Percentiles rank a stretch among this genome's conserved stretches.
phyloP scores from a whole-genome alignment of 1,140 invertebrate genomes.

The Drosophila funebris region DNA sequence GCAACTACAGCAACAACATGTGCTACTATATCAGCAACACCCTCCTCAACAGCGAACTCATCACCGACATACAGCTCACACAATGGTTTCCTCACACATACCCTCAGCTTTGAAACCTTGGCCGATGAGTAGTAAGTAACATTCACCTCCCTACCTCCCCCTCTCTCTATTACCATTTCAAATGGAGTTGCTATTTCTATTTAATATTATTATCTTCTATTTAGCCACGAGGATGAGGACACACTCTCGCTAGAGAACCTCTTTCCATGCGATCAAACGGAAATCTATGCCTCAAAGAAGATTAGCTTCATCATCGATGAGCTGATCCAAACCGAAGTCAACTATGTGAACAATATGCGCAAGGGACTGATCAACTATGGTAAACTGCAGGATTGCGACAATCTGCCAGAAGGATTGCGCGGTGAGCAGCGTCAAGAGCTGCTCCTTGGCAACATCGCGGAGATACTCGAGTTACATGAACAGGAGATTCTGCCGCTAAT shows the following conservation, averaged over 20 bases:
- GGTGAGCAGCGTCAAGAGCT: slow-evolving; percentile 56
- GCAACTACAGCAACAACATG: slow-evolving; percentile 3
- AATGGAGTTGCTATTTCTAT: background rate
- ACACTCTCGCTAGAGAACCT: slow-evolving; percentile 78
- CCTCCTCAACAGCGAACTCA: slow-evolving; percentile 43
- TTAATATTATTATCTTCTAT: background rate
- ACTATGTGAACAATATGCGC: slow-evolving; percentile 77
- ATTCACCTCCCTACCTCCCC: background rate
- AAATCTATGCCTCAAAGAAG: slow-evolving; percentile 79
- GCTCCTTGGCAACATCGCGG: slow-evolving; percentile 65
- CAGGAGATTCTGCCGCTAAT: slow-evolving; percentile 74
- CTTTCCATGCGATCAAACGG: slow-evolving; percentile 81
- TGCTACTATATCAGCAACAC: slow-evolving; percentile 8
- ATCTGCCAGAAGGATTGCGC: slow-evolving; percentile 63
- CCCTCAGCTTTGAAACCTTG: slow-evolving; percentile 71
- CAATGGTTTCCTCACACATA: slow-evolving; percentile 72
- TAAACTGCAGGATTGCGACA: slow-evolving; percentile 39
- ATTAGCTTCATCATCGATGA: slow-evolving; percentile 82
- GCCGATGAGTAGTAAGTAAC: slow-evolving; percentile 82
- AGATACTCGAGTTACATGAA: slow-evolving; percentile 76
- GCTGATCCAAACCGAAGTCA: slow-evolving; percentile 78
- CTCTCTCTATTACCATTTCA: background rate
- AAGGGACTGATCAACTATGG: slow-evolving; percentile 77
- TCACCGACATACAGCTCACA: slow-evolving; percentile 57
- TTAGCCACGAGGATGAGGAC: slow-evolving; percentile 80